These are phyloP conservation scores for Agrilus mali DNA, from an alignment of 2,888 invertebrate species.

Conservation along the genomic window DNA sequence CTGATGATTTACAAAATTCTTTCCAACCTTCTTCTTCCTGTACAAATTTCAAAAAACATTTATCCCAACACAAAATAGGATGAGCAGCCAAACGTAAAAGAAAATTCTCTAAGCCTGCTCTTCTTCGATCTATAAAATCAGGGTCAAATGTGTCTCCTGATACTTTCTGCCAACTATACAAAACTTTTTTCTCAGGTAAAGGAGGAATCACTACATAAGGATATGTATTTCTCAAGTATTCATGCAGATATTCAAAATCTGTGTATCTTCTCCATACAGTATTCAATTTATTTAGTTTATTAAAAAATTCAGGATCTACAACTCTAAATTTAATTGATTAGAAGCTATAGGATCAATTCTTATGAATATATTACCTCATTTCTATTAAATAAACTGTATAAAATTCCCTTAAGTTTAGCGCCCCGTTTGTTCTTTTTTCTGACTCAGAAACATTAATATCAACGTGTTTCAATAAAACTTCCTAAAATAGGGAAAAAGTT, in stretches of 20 bases:
- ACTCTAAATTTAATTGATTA: conserved; percentile 38
- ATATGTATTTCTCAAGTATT: conserved; percentile 64
- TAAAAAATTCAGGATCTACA: conserved; percentile 45
- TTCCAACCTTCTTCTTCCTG: conserved; percentile 71
- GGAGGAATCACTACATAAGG: conserved; percentile 72
- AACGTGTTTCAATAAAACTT: conserved; percentile 54
- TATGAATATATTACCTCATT: conserved; percentile 45
- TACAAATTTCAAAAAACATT: conserved; percentile 63
- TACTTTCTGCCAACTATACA: conserved; percentile 67
- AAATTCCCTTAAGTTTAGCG: conserved; percentile 61
- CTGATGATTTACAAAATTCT: conserved; percentile 62
- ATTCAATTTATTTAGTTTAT: conserved; percentile 47
- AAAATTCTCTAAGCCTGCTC: conserved; percentile 72
- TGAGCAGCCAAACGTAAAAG: conserved; percentile 64
- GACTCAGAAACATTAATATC: conserved; percentile 66
- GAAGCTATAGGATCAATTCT: background rate
- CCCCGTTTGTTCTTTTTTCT: conserved; percentile 62
- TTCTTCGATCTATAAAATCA: conserved; percentile 70
- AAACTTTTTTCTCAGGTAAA: conserved; percentile 64
- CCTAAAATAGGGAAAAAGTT: conserved; percentile 33
- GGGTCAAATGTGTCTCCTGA: conserved; percentile 71
- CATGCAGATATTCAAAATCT: conserved; percentile 70
- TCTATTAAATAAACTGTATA: conserved; percentile 69
- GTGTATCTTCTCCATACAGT: conserved; percentile 71
- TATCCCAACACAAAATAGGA: conserved; percentile 58